Evolutionary conservation across 2,797 vertebrate genomes (phyloP).

Genomic region (Liparis tanakae): DNA sequence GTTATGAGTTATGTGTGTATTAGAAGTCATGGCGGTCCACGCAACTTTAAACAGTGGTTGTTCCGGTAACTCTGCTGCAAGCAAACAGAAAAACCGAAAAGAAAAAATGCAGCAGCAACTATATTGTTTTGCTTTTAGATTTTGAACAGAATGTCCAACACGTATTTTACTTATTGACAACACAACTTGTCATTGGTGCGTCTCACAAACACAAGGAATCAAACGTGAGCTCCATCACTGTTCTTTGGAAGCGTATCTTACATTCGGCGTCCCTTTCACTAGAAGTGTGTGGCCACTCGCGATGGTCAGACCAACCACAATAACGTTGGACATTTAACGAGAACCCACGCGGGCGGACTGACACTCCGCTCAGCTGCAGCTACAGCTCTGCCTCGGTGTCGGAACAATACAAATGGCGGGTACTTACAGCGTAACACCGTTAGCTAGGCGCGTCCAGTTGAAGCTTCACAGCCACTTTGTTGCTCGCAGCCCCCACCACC

Average conservation of each 20-base stretch:
- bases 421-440: neutral
- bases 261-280: neutral
- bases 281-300: neutral
- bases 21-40: neutral
- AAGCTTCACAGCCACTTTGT: neutral
- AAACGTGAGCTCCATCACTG: neutral
- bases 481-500: neutral
- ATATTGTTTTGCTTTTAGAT: neutral
- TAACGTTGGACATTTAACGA: neutral
- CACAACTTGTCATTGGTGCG: neutral
- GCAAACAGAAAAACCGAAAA: neutral
- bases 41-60: too few relatives aligned
- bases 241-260: neutral
- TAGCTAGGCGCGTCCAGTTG: neutral
- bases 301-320: neutral
- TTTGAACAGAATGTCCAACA: neutral
- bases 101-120: neutral
- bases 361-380: too few relatives aligned
- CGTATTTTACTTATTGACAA: neutral
- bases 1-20: too few relatives aligned
- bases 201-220: neutral
- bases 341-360: neutral
- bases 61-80: too few relatives aligned
- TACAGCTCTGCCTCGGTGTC: rapidly evolving
- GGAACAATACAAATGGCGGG: neutral